Conservation (phyloP, 2,888 invertebrate species). For the Petrolisthes cinctipes region DNA sequence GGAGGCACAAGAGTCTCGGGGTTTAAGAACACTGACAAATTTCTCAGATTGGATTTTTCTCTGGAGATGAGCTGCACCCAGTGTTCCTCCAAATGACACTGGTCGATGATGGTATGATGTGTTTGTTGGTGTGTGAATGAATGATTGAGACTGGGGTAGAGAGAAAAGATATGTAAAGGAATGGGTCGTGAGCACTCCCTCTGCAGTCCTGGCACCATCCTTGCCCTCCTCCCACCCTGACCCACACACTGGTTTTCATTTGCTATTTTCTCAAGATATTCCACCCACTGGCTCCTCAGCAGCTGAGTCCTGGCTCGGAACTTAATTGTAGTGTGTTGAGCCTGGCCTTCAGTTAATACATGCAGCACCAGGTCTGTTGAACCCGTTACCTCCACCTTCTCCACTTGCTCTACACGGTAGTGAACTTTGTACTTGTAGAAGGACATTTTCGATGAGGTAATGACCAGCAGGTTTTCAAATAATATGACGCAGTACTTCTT, state of each 20-base stretch:
- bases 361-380: conserved; percentile 36
- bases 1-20: conserved; percentile 48
- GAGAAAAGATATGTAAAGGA: neutral
- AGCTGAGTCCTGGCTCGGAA: conserved; percentile 37
- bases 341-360: conserved; percentile 44
- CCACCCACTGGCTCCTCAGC: conserved; percentile 50
- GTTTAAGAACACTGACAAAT: conserved; percentile 36
- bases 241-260: neutral
- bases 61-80: neutral
- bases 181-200: neutral
- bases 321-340: conserved; percentile 18
- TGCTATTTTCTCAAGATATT: conserved; percentile 38
- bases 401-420: conserved; percentile 48
- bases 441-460: conserved; percentile 36
- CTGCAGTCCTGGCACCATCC: neutral
- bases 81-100: neutral
- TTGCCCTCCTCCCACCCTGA: neutral
- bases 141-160: conserved; percentile 17
- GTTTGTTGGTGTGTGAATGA: neutral
- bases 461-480: conserved; percentile 53
- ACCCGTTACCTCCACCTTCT: conserved; percentile 27
- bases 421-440: conserved; percentile 56
- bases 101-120: no score
- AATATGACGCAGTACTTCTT: conserved; percentile 49
- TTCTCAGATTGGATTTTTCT: conserved; percentile 22